Conservation (phyloP, 2,888 invertebrate species). For the Crematogaster levior region DNA sequence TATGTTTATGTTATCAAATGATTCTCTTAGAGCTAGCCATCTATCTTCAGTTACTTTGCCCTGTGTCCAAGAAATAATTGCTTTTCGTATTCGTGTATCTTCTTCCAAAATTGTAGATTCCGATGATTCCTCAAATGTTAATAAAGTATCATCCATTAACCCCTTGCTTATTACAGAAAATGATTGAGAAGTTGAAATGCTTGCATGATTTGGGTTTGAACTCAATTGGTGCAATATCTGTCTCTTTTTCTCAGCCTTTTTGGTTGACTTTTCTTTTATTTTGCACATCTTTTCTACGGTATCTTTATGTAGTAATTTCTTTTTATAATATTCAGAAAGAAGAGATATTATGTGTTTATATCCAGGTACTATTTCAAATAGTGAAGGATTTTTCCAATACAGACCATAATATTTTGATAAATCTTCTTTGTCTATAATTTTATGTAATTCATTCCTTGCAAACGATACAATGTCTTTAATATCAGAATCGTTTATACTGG, state of each 20-base stretch:
- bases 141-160: neutral
- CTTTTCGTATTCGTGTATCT: neutral
- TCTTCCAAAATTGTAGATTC: neutral
- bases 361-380: conserved; percentile 16
- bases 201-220: neutral
- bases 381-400: neutral
- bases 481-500: neutral
- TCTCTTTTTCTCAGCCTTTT: neutral
- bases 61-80: conserved; percentile 11
- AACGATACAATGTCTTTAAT: neutral
- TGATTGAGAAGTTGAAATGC: neutral
- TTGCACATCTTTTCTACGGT: neutral
- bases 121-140: neutral
- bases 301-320: neutral
- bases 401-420: conserved; percentile 2
- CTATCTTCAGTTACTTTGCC: conserved; percentile 2
- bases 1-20: neutral
- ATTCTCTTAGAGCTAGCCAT: neutral
- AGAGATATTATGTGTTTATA: neutral
- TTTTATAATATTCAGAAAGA: conserved; percentile 7
- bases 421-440: conserved; percentile 16
- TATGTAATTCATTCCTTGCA: neutral
- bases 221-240: neutral
- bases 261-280: neutral
- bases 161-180: neutral